Evolutionary conservation across 92 coral and sea anemone genomes (phyloP).

Genomic region (Epizoanthus fatuus): DNA sequence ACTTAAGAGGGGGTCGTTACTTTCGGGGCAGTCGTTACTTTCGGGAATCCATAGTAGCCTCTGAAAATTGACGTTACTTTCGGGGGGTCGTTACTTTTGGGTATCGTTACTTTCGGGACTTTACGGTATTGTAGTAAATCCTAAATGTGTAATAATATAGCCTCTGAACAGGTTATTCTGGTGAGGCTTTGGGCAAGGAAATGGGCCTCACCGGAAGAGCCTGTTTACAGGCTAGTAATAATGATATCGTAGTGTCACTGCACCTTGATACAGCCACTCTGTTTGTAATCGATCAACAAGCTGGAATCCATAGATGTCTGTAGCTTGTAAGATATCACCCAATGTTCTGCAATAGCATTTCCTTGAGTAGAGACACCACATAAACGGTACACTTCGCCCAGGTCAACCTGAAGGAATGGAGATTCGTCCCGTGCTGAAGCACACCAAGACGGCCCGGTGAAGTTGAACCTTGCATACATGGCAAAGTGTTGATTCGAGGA

Average conservation of each 20-base stretch:
- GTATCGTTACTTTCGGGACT: too few relatives aligned
- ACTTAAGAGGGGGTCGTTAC: too few relatives aligned
- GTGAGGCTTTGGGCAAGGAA: too few relatives aligned
- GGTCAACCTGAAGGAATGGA: conserved; percentile 46
- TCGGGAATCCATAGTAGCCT: too few relatives aligned
- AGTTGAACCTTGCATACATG: conserved; percentile 25
- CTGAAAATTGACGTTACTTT: too few relatives aligned
- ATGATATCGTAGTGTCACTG: background rate
- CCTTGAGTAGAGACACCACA: conserved; percentile 19
- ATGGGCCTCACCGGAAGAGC: too few relatives aligned
- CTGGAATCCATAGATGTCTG: conserved; percentile 24
- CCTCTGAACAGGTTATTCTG: too few relatives aligned
- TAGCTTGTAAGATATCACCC: conserved; percentile 48
- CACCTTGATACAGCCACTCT: conserved; percentile 24
- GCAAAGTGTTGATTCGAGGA: conserved; percentile 25
- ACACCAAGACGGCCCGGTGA: conserved; percentile 53
- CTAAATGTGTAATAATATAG: too few relatives aligned
- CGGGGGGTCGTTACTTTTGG: too few relatives aligned
- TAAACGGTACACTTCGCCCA: conserved; percentile 23
- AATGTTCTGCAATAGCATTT: background rate
- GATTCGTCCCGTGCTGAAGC: conserved; percentile 35
- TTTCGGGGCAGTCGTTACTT: too few relatives aligned
- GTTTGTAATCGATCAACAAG: conserved; percentile 43
- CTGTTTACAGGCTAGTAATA: too few relatives aligned
- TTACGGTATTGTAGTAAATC: too few relatives aligned